These are phyloP conservation scores for Drosophila siamana DNA, from an alignment of 2,888 invertebrate species.

Conservation along the genomic window DNA sequence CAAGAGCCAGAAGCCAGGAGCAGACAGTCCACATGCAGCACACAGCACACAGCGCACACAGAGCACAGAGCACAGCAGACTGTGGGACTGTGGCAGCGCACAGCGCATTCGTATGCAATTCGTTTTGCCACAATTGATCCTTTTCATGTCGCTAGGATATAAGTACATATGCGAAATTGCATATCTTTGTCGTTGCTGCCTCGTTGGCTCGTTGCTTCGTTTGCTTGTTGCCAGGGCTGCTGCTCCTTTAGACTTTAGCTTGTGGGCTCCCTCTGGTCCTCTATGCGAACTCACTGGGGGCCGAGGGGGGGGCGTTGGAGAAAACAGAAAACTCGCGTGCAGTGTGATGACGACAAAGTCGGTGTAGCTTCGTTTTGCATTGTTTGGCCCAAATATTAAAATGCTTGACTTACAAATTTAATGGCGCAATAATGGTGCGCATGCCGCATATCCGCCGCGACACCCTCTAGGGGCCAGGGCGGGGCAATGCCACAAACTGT, in stretches of 20 bases:
- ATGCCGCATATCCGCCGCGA: slow-evolving; percentile 59
- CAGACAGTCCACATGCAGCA: slow-evolving; percentile 25
- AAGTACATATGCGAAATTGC: slow-evolving; percentile 82
- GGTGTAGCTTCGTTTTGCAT: slow-evolving; percentile 60
- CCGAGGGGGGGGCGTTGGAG: too few relatives aligned
- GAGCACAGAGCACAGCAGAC: too few relatives aligned
- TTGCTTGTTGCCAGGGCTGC: slow-evolving; percentile 25
- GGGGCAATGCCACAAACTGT: slow-evolving; percentile 47
- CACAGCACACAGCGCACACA: too few relatives aligned
- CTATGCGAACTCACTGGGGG: slow-evolving; percentile 23
- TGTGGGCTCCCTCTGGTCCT: slow-evolving; percentile 17
- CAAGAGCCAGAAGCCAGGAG: neutral
- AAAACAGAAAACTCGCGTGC: slow-evolving; percentile 52
- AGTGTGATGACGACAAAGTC: slow-evolving; percentile 10
- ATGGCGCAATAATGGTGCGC: slow-evolving; percentile 79
- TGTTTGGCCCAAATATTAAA: slow-evolving; percentile 82
- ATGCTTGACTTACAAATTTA: slow-evolving; percentile 81
- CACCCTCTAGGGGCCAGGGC: neutral
- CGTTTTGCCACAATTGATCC: slow-evolving; percentile 82
- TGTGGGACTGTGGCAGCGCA: slow-evolving; percentile 23
- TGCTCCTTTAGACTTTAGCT: slow-evolving; percentile 56
- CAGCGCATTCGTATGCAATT: slow-evolving; percentile 79
- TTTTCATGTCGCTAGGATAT: slow-evolving; percentile 82
- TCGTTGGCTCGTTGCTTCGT: slow-evolving; percentile 29
- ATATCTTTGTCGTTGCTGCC: slow-evolving; percentile 74